Percentiles rank a stretch among this genome's conserved stretches.
phyloP scores from a whole-genome alignment of 2,888 invertebrate species.

The Trichopria drosophilae region DNA sequence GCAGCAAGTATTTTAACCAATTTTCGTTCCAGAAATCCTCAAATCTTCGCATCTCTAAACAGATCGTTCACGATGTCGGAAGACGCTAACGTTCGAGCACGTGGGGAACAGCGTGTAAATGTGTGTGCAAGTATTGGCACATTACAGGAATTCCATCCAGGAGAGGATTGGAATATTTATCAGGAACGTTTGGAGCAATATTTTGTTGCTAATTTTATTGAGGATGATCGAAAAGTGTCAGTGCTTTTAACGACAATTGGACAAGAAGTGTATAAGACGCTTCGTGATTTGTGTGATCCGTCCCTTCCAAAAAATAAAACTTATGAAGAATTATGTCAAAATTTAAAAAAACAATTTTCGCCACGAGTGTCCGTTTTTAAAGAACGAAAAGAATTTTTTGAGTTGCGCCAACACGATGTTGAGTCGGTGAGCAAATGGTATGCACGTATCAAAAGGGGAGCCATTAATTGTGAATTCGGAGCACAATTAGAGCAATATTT shows the following conservation, averaged over 20 bases:
- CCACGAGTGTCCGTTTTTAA: constrained; percentile 27
- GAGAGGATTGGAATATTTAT: constrained; percentile 29
- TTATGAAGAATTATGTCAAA: constrained; percentile 28
- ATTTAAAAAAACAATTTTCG: constrained; percentile 32
- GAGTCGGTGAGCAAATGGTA: constrained; percentile 29
- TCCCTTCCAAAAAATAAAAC: constrained; percentile 22
- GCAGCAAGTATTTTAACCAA: too few relatives aligned
- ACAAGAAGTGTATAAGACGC: constrained; percentile 26
- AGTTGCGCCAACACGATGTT: constrained; percentile 37
- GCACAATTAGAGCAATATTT: constrained; percentile 28
- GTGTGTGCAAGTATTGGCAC: constrained; percentile 14
- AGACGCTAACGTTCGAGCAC: too few relatives aligned
- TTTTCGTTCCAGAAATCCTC: too few relatives aligned
- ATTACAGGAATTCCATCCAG: constrained; percentile 23
- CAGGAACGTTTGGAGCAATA: constrained; percentile 25
- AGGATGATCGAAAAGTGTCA: constrained; percentile 19
- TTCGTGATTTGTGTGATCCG: constrained; percentile 32
- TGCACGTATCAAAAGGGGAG: constrained; percentile 43
- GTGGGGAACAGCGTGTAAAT: not conserved
- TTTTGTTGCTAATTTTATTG: constrained; percentile 26
- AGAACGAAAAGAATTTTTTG: constrained; percentile 27
- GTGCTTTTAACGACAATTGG: constrained; percentile 30
- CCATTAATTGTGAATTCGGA: constrained; percentile 27
- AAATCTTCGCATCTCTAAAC: too few relatives aligned
- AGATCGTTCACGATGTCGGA: too few relatives aligned